Evolutionary conservation across 1,140 invertebrate species (phyloP).

Genomic region (Lucilia sericata): DNA sequence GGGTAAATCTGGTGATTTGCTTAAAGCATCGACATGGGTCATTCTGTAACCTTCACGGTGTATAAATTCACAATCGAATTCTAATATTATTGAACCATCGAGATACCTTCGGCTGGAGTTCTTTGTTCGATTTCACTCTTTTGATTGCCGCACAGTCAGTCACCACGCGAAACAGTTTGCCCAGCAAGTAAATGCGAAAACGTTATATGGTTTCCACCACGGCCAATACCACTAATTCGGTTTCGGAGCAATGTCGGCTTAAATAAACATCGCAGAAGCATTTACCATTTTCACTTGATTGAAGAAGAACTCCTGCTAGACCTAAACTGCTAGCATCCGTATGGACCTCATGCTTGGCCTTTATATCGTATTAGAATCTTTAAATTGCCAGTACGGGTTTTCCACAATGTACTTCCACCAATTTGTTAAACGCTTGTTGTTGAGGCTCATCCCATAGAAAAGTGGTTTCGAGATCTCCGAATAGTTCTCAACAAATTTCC

Average conservation of each 20-base stretch:
- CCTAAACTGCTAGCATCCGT: slow-evolving; percentile 55
- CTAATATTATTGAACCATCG: slow-evolving; percentile 50
- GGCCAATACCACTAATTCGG: slow-evolving; percentile 61
- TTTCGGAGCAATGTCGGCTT: slow-evolving; percentile 31
- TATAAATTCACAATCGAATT: slow-evolving; percentile 44
- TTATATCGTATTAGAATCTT: too few relatives aligned
- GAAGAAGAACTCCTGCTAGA: slow-evolving; percentile 59
- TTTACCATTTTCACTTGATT: slow-evolving; percentile 54
- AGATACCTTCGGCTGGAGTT: slow-evolving; percentile 56
- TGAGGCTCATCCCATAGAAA: slow-evolving; percentile 48
- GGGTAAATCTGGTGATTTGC: slow-evolving; percentile 31
- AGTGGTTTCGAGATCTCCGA: slow-evolving; percentile 52
- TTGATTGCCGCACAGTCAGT: slow-evolving; percentile 65
- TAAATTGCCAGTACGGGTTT: slow-evolving; percentile 51
- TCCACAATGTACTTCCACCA: slow-evolving; percentile 46
- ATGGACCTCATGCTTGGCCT: slow-evolving; percentile 53
- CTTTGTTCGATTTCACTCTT: slow-evolving; percentile 62
- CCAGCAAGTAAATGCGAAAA: slow-evolving; percentile 62
- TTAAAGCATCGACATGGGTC: slow-evolving; percentile 51
- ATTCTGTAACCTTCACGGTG: slow-evolving; percentile 45
- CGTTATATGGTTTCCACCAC: slow-evolving; percentile 55
- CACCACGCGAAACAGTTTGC: slow-evolving; percentile 61
- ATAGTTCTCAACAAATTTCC: slow-evolving; percentile 55
- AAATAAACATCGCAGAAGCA: slow-evolving; percentile 33
- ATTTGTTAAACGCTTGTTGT: slow-evolving; percentile 47